Evolutionary conservation across 2,113 vertebrate species (phyloP), one percentile per base, ranked within the genome.

Genomic region (Corythaixoides concolor): DNA sequence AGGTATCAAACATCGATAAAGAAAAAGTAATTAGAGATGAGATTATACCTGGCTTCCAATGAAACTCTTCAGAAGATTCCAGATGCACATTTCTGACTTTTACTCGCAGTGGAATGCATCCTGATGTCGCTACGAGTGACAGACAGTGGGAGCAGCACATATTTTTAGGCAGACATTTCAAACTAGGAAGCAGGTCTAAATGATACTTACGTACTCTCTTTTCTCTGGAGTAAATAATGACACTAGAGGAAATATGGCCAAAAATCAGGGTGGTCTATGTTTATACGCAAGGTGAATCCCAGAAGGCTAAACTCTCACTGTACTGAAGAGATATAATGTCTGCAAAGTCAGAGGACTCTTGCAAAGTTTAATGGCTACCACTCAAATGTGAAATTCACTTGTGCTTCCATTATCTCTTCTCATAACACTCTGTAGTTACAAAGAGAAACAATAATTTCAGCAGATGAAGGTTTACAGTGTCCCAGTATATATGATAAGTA

Each of bases 361-460:
- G 56, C 76, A 72, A 91, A 49, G 27, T 63, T 85, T 93, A 91
- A 91, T 73, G 66, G 66, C 60, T 75, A 68, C 86, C 60, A 85
- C 80, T 89, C 47, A 88, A 77, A 96, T 81, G 79, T 84, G 88
- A 95, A 90, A 89, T 87, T 94, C 88, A 89, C 47, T 93, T 50
- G 52, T 90, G 64, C 72, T 93, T 70, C 73, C 76, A 59, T 96
- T 86, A 90, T 90, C 64, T 83, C 59, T 56, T 58, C 85, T 88
- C 11, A 0, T 85, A 92, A 94, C 60, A 56, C 62, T 78, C 47
- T 8, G 4, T 32, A 66, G 83, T 68, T 90, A 56, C 35, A 79
- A 90, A 87, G 49, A 93, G 66, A 68, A 90, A 72, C 80, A 86
- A 74, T 63, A 53, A 77, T 92, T 93, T 63, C 83, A 76, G 83